Base-by-base conservation (phyloP, 2,113 vertebrate genomes). In the Oryzias celebensis region DNA sequence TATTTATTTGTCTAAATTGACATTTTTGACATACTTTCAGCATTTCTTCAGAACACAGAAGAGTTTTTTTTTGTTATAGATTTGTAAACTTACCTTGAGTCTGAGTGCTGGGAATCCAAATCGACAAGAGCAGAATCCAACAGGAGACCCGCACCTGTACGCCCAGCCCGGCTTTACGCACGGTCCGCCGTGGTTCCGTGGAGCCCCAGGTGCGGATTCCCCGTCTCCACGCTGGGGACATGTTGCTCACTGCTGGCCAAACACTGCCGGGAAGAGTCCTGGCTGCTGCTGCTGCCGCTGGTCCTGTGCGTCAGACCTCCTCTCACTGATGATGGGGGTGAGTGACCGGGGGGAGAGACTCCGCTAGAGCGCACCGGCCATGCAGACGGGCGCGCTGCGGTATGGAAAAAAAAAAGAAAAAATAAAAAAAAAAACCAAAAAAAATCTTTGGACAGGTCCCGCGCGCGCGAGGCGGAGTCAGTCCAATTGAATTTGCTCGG, bases 171-270 rank as follows among this genome's bases (percentile, higher is more conserved):
- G 73, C 56, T 54, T 70, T 55, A 43, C 59, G 58, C 86, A 80
- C 74, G 85, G 68, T 88, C 83, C 81, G 62, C 75, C 47, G 50
- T 56, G 73, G 51, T 69, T 51, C 65, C 58, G 49, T 55, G 72
- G 76, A 78, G 62, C 45, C 73, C 63, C 74, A 75, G 76, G 81
- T 66, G 85, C 85, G 74, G 75, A 58, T 74, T 62, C 52, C 70
- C 47, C 47, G 78, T 87, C 80, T 82, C 88, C 87, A 66, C 62
- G 72, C 78, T 53, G 83, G 88, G 75, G 68, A 92, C 89, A 90
- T 91, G 91, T 92, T 92, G 89, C 90, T 84, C 79, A 47, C 73
- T 74, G 58, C 73, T 77, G 73, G 75, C 80, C 78, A 60, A 79
- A 46, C 75, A 59, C 73, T 79, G 73, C 77, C 65, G 57, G 59